phyloP scores from a whole-genome alignment of 2,888 invertebrate genomes.

The Clanis bilineata region DNA sequence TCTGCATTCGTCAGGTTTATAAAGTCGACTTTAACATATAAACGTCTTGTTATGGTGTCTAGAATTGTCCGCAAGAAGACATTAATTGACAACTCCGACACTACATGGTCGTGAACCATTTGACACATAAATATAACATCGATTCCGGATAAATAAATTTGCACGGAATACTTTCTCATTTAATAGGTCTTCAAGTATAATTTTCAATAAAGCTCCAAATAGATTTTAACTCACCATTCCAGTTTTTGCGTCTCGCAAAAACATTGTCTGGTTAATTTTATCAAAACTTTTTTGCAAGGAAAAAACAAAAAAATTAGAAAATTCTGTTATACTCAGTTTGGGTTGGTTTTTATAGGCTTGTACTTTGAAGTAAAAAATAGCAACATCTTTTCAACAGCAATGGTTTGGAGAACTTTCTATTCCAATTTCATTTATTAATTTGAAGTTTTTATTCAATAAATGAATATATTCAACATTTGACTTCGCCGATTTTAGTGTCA shows the following conservation, averaged over 20 bases:
- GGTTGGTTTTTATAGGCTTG: background rate
- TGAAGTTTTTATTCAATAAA: background rate
- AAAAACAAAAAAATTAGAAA: background rate
- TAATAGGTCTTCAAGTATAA: background rate
- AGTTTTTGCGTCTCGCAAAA: background rate
- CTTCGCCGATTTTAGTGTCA: background rate
- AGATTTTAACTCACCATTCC: background rate
- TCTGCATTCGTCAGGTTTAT: background rate
- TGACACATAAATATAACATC: background rate
- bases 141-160: background rate
- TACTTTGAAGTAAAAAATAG: background rate
- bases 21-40: background rate
- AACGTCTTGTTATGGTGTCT: background rate
- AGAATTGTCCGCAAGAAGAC: background rate
- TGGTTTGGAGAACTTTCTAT: background rate
- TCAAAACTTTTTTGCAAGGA: constrained; percentile 1
- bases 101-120: background rate
- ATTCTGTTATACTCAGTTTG: background rate
- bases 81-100: background rate
- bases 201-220: constrained; percentile 1
- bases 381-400: background rate
- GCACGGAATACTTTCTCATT: background rate
- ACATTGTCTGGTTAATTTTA: background rate
- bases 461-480: background rate
- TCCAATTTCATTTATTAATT: background rate